Conservation (phyloP, 1,140 invertebrate genomes). For the Phenacoccus solenopsis region DNA sequence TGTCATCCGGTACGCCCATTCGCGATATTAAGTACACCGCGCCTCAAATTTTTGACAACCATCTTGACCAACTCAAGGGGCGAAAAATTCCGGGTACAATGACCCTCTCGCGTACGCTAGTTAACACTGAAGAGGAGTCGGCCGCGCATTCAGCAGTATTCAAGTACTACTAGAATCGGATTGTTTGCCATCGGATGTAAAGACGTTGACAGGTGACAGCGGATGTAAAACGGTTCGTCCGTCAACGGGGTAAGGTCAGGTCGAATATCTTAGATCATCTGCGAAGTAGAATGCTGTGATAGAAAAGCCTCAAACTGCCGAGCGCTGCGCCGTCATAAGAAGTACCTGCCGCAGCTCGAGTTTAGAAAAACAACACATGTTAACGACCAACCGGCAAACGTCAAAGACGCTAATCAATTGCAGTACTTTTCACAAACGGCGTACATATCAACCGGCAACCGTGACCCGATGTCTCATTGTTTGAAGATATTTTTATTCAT, state of each 20-base stretch:
- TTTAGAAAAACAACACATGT: not conserved
- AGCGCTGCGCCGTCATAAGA: no score
- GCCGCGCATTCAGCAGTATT: not conserved
- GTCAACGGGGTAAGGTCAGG: not conserved
- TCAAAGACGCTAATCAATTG: not conserved
- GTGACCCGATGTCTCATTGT: not conserved
- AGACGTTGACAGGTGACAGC: not conserved
- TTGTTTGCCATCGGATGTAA: constrained; percentile 1
- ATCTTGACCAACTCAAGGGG: not conserved
- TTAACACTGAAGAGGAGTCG: not conserved
- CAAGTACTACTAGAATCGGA: not conserved
- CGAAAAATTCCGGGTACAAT: not conserved
- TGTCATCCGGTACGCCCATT: not conserved
- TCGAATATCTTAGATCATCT: not conserved
- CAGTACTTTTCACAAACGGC: not conserved
- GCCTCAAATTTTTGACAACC: not conserved
- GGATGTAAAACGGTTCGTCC: not conserved
- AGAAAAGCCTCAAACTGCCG: not conserved
- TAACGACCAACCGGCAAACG: not conserved
- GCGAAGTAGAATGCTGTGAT: not conserved
- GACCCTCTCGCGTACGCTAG: not conserved
- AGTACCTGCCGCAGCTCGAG: no score
- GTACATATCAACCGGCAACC: not conserved
- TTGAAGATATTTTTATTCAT: not conserved
- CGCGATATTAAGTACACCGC: not conserved